Percentiles rank a stretch among this genome's conserved stretches.
Evolutionary conservation across 2,113 vertebrate genomes (phyloP).

Genomic region (Sprattus sprattus): DNA sequence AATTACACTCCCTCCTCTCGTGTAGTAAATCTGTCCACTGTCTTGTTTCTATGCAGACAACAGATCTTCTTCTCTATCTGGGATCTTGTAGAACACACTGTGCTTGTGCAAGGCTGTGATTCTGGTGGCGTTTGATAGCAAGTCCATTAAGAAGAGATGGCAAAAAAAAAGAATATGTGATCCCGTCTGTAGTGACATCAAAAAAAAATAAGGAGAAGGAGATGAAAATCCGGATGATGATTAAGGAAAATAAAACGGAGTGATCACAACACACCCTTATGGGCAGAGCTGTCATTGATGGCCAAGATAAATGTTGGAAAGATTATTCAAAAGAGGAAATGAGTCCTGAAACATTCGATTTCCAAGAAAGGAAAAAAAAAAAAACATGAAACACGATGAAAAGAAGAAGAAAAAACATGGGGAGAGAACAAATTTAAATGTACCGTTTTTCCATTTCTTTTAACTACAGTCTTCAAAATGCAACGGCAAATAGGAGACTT

Average conservation of each 20-base stretch:
- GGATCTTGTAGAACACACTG: background rate
- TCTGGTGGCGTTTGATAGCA: background rate
- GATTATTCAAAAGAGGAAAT: slow-evolving; percentile 44
- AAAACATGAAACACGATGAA: background rate
- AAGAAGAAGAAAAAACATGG: background rate
- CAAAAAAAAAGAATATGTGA: background rate
- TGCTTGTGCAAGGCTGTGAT: background rate
- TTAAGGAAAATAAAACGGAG: slow-evolving; percentile 52
- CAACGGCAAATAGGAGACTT: background rate
- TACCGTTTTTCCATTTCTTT: slow-evolving; percentile 32
- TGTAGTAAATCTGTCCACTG: background rate
- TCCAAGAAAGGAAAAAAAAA: slow-evolving; percentile 23
- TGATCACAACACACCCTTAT: slow-evolving; percentile 47
- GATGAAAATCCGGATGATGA: slow-evolving; percentile 42
- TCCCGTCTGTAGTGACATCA: background rate
- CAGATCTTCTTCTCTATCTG: background rate
- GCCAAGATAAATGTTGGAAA: slow-evolving; percentile 50
- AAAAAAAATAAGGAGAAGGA: background rate
- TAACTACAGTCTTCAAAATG: slow-evolving; percentile 36
- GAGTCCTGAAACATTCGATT: slow-evolving; percentile 46
- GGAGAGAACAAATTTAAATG: background rate
- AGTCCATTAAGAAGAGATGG: background rate
- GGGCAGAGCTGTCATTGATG: slow-evolving; percentile 51
- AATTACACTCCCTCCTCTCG: slow-evolving; percentile 46
- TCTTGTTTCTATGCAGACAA: slow-evolving; percentile 4